Conservation (phyloP, 2,888 invertebrate species). For the Nomada ruficornis region DNA sequence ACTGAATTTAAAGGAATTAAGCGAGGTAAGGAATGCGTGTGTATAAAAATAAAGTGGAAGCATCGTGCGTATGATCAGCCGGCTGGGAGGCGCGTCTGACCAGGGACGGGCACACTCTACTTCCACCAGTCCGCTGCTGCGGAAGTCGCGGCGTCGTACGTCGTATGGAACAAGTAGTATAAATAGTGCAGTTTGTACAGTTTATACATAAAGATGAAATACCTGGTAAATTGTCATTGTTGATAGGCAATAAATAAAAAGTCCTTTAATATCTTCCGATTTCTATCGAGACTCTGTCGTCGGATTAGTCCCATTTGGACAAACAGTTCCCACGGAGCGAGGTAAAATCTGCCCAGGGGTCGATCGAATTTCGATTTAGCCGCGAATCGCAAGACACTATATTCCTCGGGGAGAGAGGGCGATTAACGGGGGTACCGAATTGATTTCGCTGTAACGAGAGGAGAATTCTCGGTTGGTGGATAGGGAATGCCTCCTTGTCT, state of each 20-base stretch:
- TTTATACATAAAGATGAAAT: no score
- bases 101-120: neutral
- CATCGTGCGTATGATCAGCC: neutral
- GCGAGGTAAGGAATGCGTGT: no score
- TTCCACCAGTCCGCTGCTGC: neutral
- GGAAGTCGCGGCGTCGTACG: neutral
- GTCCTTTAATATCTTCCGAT: neutral
- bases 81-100: neutral
- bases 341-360: constrained; percentile 8
- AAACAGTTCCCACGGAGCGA: neutral
- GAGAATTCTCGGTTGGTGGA: constrained; percentile 35
- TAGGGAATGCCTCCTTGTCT: constrained; percentile 3
- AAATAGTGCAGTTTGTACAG: no score
- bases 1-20: no score
- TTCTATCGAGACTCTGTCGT: no score
- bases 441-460: constrained; percentile 63
- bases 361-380: constrained; percentile 31
- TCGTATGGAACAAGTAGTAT: neutral
- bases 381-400: constrained; percentile 15
- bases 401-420: constrained; percentile 9
- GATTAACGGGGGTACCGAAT: constrained; percentile 64
- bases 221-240: neutral
- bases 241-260: neutral
- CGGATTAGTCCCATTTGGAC: neutral
- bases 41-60: neutral